Evolutionary conservation across 2,888 invertebrate species (phyloP), one percentile per base, ranked within the genome.

Genomic region (Oscheius sp.): DNA sequence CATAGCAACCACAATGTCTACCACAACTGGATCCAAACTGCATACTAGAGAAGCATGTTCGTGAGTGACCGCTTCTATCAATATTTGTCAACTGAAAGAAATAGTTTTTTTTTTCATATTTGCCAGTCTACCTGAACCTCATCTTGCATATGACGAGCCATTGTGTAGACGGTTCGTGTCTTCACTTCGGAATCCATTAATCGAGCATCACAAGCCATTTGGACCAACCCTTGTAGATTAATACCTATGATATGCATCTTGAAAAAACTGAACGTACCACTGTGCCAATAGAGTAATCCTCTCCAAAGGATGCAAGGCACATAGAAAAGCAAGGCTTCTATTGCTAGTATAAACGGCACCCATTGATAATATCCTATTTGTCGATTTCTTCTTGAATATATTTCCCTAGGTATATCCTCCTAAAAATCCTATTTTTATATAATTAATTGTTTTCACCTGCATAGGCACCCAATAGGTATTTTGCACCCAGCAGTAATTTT

Each of bases 381-480:
- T 2, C 86, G 78, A 67, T 86, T 85, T 45, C 86, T 62, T 38
- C 86, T 78, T n/a, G 84, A 81, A 59, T 86, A 86, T 54, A 86
- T 83, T 67, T 86, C 86, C 8, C 85, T 80, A 4, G 86, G 86
- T 66, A 86, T 86, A 54, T 86, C 86, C 71, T 84, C 83, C 72
- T 80, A 68, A 44, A 76, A 64, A 3, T 1, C 33, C 32, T 59
- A 0, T 12, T 56, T 9, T 8, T n/a, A 22, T 14, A 14, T 3
- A 0, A n/a, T 5, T 22, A 14, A 26, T 30, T 28, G 4, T 2
- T 64, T 14, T 47, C 20, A 67, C 77, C 68, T 82, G 82, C 81
- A 86, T 85, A n/a, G 85, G 85, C 3, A 86, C 79, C 84, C 85
- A 86, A 70, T 86, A 86, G n/a, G 86, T 86, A 71, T 86, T 86